Base-by-base conservation (phyloP, 2,113 vertebrate genomes). In the Xyrauchen texanus region DNA sequence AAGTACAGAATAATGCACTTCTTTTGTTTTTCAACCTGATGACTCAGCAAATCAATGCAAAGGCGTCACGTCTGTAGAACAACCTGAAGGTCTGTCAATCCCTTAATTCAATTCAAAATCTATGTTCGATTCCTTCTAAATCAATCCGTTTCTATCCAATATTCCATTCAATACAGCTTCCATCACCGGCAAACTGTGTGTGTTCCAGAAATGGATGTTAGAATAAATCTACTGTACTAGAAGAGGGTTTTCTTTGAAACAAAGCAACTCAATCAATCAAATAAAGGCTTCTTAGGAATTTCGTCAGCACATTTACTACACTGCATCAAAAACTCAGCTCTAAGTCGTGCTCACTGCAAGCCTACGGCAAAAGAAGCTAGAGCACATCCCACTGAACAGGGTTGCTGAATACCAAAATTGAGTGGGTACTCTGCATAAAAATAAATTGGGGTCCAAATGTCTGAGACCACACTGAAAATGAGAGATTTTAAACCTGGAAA, bases 121-220 rank as follows among this genome's bases (percentile, higher is more conserved):
- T n/a, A 61, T 51, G 46, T 69, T 70, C 13, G 47, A 52, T 69
- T 69, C 13, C 21, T 53, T 44, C 61, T 61, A 44, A 69, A 78
- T 78, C 76, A 78, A 78, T 78, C 76, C 7, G 12, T 4, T 11
- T 53, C 16, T 51, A 60, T 69, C 58, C 58, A 70, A 64, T 70
- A 62, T 53, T 52, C 42, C 67, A 53, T 61, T 78, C 51, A 55
- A 70, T 45, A 49, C 70, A 12, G 8, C 44, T 6, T 51, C 16
- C 11, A 5, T 51, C 46, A 16, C 65, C 4, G 34, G 53, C 8
- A 12, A 45, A 44, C 42, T 12, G 69, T 12, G 8, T 7, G 44
- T 16, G 44, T 7, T 51, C 16, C 46, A 4, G 12, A 61, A 9
- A 55, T 57, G 51, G 53, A 10, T 3, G 4, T n/a, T n/a, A 52